phyloP scores from a whole-genome alignment of 2,888 invertebrate species.

The Leptogaster cylindrica region DNA sequence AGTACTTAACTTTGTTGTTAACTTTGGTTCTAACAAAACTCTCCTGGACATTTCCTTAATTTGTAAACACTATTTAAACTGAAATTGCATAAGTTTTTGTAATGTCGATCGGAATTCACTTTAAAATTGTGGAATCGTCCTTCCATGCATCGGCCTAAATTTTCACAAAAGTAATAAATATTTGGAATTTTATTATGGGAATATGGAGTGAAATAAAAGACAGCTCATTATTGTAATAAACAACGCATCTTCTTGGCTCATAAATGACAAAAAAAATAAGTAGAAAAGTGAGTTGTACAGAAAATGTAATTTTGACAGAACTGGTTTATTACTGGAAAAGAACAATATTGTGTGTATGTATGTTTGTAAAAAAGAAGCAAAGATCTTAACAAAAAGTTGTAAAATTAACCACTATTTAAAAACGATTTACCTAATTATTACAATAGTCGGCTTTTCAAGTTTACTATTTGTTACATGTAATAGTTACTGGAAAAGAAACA shows the following conservation, averaged over 20 bases:
- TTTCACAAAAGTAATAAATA: neutral
- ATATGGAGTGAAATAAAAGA: conserved; percentile 15
- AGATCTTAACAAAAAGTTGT: conserved; percentile 36
- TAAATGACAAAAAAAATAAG: conserved; percentile 34
- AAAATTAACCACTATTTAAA: conserved; percentile 34
- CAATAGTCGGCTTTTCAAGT: conserved; percentile 23
- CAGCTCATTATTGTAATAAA: conserved; percentile 34
- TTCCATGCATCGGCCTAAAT: too few relatives aligned
- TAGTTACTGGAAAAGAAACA: conserved; percentile 23
- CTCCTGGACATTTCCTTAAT: too few relatives aligned
- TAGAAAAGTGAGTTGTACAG: conserved; percentile 30
- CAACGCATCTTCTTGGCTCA: conserved; percentile 41
- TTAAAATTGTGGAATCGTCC: too few relatives aligned
- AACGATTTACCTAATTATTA: conserved; percentile 37
- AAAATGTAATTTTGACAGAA: conserved; percentile 32
- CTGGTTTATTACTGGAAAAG: conserved; percentile 30
- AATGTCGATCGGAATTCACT: too few relatives aligned
- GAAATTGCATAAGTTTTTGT: too few relatives aligned
- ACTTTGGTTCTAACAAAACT: too few relatives aligned
- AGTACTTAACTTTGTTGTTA: too few relatives aligned
- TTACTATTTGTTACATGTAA: conserved; percentile 23
- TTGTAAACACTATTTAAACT: too few relatives aligned
- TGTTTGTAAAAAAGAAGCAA: conserved; percentile 27
- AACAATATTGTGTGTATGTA: conserved; percentile 34
- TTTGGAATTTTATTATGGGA: too few relatives aligned